Percentiles rank a stretch among this genome's conserved stretches.
Evolutionary conservation across 2,797 vertebrate species (phyloP).

Genomic region (Luscinia megarhynchos): DNA sequence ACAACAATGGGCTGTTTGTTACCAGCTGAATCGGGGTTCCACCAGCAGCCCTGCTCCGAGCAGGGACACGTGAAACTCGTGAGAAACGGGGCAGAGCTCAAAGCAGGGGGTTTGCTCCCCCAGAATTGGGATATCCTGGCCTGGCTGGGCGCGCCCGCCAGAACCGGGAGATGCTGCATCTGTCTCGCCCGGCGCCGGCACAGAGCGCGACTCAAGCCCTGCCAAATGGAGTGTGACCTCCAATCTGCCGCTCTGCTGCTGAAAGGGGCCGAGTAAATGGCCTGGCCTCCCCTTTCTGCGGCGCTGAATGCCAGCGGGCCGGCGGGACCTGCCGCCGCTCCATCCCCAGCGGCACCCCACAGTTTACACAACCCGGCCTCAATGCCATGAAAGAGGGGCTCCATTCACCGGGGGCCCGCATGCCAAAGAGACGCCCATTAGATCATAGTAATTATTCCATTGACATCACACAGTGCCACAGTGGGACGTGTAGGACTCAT

Average conservation of each 20-base stretch:
- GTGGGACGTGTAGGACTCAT: constrained; percentile 80
- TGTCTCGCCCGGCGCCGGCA: constrained; percentile 62
- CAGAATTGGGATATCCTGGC: accelerated
- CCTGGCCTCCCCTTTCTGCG: constrained; percentile 76
- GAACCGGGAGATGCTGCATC: constrained; percentile 62
- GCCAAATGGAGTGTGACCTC: constrained; percentile 78
- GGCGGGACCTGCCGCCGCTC: constrained; percentile 79
- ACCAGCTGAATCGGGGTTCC: background rate
- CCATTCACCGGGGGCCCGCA: constrained; percentile 76
- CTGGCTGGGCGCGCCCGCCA: background rate
- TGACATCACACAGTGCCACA: constrained; percentile 81
- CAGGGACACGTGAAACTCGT: accelerated
- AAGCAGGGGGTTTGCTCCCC: accelerated
- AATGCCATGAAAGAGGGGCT: constrained; percentile 79
- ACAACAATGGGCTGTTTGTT: constrained; percentile 41
- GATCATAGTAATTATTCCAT: constrained; percentile 88
- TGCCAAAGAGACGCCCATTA: constrained; percentile 84
- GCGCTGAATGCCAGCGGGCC: constrained; percentile 73
- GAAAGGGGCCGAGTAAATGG: constrained; percentile 74
- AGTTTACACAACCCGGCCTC: constrained; percentile 76
- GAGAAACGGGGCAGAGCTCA: accelerated
- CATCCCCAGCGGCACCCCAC: constrained; percentile 78
- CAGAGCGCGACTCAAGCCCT: constrained; percentile 60
- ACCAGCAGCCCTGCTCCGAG: accelerated
- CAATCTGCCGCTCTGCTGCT: constrained; percentile 81